Evolutionary conservation across 2,888 invertebrate species (phyloP), one percentile per base, ranked within the genome.

Genomic region (Drosophila neotestacea): DNA sequence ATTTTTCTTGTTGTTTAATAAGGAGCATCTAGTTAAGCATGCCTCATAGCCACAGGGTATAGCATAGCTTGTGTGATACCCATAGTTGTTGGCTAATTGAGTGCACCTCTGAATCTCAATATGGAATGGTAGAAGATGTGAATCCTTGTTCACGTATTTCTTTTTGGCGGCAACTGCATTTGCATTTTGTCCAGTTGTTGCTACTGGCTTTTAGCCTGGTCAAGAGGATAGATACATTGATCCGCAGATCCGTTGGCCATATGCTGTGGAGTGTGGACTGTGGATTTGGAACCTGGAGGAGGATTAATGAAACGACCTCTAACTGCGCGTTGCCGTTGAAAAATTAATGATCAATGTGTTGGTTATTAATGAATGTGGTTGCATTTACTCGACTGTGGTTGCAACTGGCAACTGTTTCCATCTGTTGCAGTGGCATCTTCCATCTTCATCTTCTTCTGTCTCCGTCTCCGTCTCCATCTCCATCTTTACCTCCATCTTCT

Each of bases 281-380:
- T 34, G 32, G 16, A 22, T 36, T 2, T 41, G 42, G 42, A 41
- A 11, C 44, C 47, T 55, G 65, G 48, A 61, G 77, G 71, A 79
- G 77, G 86, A 85, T 85, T 89, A 85, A 85, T 85, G 88, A 77
- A 89, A 74, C 62, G 71, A 60, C 36, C 64, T 75, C 72, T 61
- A 61, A 70, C 74, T 73, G 67, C 70, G 60, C 48, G 64, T 64
- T 64, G 81, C 72, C 71, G 88, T 79, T 88, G 86, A 83, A 79
- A 88, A 79, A 86, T 86, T 89, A 86, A 86, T 86, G 90, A 89
- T 88, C 90, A 85, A 67, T 75, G 77, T 61, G 46, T 52, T 63
- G 71, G 81, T 89, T 88, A 86, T 86, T 88, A 86, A 86, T 86
- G 86, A 85, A 85, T 79, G 66, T 61, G 64, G 51, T 22, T 62